Base-by-base conservation (phyloP, 2,113 vertebrate genomes). In the Periophthalmodon schlosseri region DNA sequence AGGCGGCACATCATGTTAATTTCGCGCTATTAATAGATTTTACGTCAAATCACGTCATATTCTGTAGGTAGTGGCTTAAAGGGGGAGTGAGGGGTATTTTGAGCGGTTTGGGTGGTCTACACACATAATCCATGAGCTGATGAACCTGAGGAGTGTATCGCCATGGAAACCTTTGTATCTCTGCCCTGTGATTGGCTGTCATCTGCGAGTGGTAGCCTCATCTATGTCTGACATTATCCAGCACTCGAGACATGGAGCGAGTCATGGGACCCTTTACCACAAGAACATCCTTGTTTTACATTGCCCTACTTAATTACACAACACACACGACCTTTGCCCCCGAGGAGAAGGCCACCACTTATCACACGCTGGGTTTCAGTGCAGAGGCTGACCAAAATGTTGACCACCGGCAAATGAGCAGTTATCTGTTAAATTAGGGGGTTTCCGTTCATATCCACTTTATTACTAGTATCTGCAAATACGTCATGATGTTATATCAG, bases 201-300 rank as follows among this genome's bases (percentile, higher is more conserved):
- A 15, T 63, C 60, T 87, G 87, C 77, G 80, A 84, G 87, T 91
- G 89, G 87, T 89, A 90, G 87, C 83, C 87, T 91, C 84, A 88
- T 89, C 92, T 93, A 92, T 93, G 93, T 93, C 79, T 87, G 87
- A 93, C 90, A 87, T 92, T 91, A 91, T 91, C 90, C 88, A 93
- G 90, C 91, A 93, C 89, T 88, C 92, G 87, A 91, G 87, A 86
- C 88, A 80, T 44, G 49, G 83, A 81, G 72, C 28, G 73, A 87
- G 84, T 90, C 89, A 89, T 86, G 85, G 82, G 34, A 39, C 15
- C 33, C 63, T 65, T 20, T 20, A 21, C 52, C 82, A 86, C 76
- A 68, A 74, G 66, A 80, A 54, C 70, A 74, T 85, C 63, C 63
- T 39, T 15, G 10, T 20, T 36, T 65, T 20, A 39, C 33, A 65